Conservation (phyloP, 1,140 invertebrate species). For the Orchestia grillus region DNA sequence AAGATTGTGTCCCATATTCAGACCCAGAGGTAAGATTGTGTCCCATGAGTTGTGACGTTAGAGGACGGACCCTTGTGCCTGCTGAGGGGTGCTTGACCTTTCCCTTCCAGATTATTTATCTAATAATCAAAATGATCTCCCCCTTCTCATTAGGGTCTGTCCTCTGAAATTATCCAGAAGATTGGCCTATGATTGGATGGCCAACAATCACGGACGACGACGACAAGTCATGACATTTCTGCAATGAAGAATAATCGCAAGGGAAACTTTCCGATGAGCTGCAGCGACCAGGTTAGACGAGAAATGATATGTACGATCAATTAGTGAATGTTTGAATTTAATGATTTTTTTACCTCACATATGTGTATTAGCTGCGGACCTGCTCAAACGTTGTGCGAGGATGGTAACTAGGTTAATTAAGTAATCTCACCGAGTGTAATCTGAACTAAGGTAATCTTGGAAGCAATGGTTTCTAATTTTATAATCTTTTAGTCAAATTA, state of each 20-base stretch:
- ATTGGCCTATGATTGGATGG: constrained; percentile 12
- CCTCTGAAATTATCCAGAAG: constrained; percentile 23
- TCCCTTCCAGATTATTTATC: background rate
- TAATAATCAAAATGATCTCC: background rate
- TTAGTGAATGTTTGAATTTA: background rate
- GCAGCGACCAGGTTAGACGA: background rate
- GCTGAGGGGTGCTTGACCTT: background rate
- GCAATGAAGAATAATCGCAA: background rate
- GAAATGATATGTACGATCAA: background rate
- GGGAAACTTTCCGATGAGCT: background rate
- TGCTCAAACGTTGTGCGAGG: too few species aligned
- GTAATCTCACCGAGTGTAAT: background rate
- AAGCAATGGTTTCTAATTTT: background rate
- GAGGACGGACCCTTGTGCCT: background rate
- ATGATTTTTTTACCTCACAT: too few species aligned
- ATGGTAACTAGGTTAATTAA: too few species aligned
- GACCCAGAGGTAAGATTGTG: background rate
- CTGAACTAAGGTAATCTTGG: background rate
- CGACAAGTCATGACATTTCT: background rate
- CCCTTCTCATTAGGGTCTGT: constrained; percentile 45
- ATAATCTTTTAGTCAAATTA: too few species aligned
- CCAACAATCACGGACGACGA: constrained; percentile 2
- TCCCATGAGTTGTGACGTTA: too few species aligned
- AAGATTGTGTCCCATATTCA: background rate
- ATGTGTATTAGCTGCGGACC: too few species aligned